These are phyloP conservation scores for Zoanthus sansibaricus DNA, from an alignment of 92 coral and sea anemone genomes.

Conservation along the genomic window DNA sequence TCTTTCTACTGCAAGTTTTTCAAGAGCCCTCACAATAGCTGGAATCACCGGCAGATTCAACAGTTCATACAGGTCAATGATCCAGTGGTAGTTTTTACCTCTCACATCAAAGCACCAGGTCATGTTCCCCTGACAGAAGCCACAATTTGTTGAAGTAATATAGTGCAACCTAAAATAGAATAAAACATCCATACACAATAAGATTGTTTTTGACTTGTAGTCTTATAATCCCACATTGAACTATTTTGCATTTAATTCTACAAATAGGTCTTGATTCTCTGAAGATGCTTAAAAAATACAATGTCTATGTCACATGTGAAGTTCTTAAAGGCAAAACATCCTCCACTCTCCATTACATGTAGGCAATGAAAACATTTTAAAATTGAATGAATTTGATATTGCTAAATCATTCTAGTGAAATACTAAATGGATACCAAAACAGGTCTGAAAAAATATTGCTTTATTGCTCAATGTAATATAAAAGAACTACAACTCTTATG, in stretches of 20 bases:
- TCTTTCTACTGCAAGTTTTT: slow-evolving; percentile 43
- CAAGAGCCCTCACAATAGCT: slow-evolving; percentile 54
- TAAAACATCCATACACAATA: background rate
- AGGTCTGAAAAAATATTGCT: background rate
- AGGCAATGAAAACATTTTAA: background rate
- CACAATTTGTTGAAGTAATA: slow-evolving; percentile 67
- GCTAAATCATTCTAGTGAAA: background rate
- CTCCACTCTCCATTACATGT: background rate
- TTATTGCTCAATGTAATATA: slow-evolving; percentile 1
- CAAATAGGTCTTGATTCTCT: too few species aligned
- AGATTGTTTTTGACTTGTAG: too few species aligned
- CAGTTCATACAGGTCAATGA: slow-evolving; percentile 62
- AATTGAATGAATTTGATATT: background rate
- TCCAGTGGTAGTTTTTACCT: slow-evolving; percentile 64
- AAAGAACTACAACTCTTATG: background rate
- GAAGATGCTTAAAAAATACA: too few species aligned
- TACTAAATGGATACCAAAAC: background rate
- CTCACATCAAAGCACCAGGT: slow-evolving; percentile 57
- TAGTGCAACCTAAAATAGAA: slow-evolving; percentile 57
- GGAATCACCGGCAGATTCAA: slow-evolving; percentile 68
- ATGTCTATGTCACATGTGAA: background rate
- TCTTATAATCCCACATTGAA: too few species aligned
- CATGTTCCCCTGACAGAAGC: slow-evolving; percentile 71
- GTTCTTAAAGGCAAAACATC: slow-evolving; percentile 16
- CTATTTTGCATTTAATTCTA: too few species aligned